A percentile compares a stretch with the other conserved stretches of the same genome.
Conservation (phyloP, 2,797 vertebrate species). For the Ibycter americanus region DNA sequence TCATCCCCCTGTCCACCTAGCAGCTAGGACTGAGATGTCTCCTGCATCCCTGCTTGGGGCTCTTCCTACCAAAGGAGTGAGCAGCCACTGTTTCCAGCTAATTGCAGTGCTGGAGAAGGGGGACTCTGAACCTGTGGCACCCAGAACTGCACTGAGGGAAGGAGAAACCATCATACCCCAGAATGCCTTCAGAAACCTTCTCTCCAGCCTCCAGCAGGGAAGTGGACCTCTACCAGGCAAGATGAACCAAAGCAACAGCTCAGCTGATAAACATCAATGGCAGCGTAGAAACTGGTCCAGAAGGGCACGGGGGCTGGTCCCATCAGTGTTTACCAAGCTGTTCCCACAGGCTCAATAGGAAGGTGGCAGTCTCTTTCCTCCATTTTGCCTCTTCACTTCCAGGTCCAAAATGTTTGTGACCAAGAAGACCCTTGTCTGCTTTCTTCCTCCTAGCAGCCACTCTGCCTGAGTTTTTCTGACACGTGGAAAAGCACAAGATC, state of each 20-base stretch:
- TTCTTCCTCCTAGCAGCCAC: neutral
- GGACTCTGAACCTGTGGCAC: neutral
- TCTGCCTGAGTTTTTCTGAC: neutral
- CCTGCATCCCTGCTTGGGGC: neutral
- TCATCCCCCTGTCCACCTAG: neutral
- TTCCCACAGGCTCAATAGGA: neutral
- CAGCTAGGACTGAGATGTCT: neutral
- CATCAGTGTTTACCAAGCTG: neutral
- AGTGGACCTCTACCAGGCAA: neutral
- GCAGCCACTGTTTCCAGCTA: neutral
- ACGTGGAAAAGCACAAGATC: neutral
- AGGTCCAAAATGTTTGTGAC: neutral
- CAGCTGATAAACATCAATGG: neutral
- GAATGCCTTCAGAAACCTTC: neutral
- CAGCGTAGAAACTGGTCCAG: neutral
- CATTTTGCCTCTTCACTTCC: neutral
- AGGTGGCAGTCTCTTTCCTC: neutral
- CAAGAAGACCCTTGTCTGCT: neutral
- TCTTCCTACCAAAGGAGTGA: neutral
- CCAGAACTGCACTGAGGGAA: neutral
- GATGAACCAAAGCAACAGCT: neutral
- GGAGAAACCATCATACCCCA: neutral
- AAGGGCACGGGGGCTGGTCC: neutral
- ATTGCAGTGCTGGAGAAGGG: neutral
- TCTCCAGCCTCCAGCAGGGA: neutral